A percentile compares a stretch with the other conserved stretches of the same genome.
phyloP scores from a whole-genome alignment of 2,888 invertebrate genomes.

The Cataglyphis cursor region DNA sequence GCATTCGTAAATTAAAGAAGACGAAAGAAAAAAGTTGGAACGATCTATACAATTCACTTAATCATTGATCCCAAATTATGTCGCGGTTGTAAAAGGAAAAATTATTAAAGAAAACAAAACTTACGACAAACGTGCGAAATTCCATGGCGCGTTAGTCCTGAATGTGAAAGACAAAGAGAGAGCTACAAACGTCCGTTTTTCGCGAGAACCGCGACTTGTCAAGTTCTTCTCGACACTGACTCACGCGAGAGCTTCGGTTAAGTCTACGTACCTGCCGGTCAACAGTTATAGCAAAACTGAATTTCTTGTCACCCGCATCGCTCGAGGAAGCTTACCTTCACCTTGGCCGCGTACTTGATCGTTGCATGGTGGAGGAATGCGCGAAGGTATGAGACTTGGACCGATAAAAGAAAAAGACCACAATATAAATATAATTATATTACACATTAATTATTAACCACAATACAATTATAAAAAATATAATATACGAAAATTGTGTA shows the following conservation, averaged over 20 bases:
- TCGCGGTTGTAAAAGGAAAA: neutral
- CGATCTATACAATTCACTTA: neutral
- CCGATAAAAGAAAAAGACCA: neutral
- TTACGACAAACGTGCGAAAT: slow-evolving; percentile 81
- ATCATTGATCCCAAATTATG: neutral
- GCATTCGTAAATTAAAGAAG: neutral
- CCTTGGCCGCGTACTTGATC: slow-evolving; percentile 49
- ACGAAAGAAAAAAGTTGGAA: slow-evolving; percentile 6
- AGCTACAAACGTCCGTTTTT: slow-evolving; percentile 11
- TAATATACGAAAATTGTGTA: neutral
- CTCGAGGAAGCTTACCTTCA: slow-evolving; percentile 71
- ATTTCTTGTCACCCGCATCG: slow-evolving; percentile 78
- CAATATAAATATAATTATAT: too few relatives aligned
- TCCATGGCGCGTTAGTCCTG: slow-evolving; percentile 74
- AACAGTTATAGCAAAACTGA: slow-evolving; percentile 85
- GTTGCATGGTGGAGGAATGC: slow-evolving; percentile 17
- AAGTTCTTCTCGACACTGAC: slow-evolving; percentile 17
- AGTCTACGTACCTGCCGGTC: slow-evolving; percentile 74
- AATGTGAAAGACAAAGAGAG: neutral
- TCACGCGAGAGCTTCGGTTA: slow-evolving; percentile 14
- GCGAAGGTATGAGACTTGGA: neutral
- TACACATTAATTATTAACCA: too few relatives aligned
- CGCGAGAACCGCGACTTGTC: neutral
- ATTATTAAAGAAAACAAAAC: slow-evolving; percentile 62
- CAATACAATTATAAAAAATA: neutral